These are phyloP conservation scores for Melospiza georgiana DNA, from an alignment of 2,113 vertebrate species.

Conservation along the genomic window DNA sequence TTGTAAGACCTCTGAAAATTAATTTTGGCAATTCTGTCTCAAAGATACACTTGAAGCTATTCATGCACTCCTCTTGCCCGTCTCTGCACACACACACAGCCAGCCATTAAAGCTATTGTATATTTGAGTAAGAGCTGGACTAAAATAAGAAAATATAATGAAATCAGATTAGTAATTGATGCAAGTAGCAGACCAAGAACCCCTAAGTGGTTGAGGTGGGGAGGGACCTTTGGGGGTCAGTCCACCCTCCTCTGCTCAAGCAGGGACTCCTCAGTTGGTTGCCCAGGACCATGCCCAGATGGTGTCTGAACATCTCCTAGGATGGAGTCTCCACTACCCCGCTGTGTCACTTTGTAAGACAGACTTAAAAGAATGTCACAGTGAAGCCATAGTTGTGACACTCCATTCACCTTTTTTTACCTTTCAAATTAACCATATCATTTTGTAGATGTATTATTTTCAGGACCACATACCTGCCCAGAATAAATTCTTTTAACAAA, in stretches of 20 bases:
- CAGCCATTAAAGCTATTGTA: neutral
- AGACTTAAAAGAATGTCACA: neutral
- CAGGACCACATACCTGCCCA: neutral
- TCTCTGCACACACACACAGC: neutral
- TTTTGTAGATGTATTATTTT: neutral
- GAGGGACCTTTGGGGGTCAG: neutral
- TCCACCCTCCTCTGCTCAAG: neutral
- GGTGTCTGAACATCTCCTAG: neutral
- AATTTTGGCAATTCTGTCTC: neutral
- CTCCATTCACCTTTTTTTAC: neutral
- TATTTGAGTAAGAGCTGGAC: neutral
- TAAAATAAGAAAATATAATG: neutral
- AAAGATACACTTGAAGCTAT: neutral
- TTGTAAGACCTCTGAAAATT: neutral
- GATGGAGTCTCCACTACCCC: neutral
- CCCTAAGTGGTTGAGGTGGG: neutral
- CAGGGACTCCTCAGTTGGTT: neutral
- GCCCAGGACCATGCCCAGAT: neutral
- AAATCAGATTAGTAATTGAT: neutral
- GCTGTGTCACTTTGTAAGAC: neutral
- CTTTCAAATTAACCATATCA: neutral
- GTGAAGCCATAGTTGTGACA: neutral
- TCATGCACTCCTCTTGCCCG: neutral
- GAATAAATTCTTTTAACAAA: neutral
- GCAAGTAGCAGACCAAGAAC: neutral